phyloP scores from a whole-genome alignment of 2,797 vertebrate genomes.

The Echeneis naucrates region DNA sequence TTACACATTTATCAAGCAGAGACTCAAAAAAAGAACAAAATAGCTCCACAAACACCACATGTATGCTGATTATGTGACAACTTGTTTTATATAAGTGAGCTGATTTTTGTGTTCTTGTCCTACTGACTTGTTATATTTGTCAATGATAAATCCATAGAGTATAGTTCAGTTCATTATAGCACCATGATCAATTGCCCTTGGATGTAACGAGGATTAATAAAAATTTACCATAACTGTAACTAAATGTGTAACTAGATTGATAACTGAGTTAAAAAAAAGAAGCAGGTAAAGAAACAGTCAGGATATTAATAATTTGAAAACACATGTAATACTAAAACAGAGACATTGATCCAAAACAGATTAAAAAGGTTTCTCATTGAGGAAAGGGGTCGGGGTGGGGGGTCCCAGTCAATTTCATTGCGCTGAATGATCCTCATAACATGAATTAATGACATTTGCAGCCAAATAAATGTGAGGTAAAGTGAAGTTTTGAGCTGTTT shows the following conservation, averaged over 20 bases:
- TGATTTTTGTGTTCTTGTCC: conserved; percentile 14
- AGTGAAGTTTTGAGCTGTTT: conserved; percentile 12
- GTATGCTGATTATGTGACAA: not conserved
- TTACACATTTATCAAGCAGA: conserved; percentile 58
- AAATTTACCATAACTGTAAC: not conserved
- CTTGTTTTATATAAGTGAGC: conserved; percentile 20
- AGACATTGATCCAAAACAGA: conserved; percentile 25
- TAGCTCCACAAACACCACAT: conserved; percentile 5
- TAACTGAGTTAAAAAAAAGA: conserved; percentile 1
- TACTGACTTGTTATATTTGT: conserved; percentile 25
- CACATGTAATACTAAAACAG: not conserved
- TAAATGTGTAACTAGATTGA: not conserved
- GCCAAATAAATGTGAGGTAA: conserved; percentile 4
- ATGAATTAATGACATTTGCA: conserved; percentile 31
- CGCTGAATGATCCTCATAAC: conserved; percentile 24
- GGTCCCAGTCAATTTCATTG: conserved; percentile 17
- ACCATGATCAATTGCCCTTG: not conserved
- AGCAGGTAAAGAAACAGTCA: conserved; percentile 5
- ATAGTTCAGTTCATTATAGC: not conserved
- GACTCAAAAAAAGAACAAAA: conserved; percentile 25
- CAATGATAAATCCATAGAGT: conserved; percentile 24
- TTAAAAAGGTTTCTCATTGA: conserved; percentile 4
- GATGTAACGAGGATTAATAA: conserved; percentile 1
- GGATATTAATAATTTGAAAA: conserved; percentile 10
- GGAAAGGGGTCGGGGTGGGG: not conserved